Conservation (phyloP, 2,113 vertebrate genomes). For the Typhlomys cinereus region DNA sequence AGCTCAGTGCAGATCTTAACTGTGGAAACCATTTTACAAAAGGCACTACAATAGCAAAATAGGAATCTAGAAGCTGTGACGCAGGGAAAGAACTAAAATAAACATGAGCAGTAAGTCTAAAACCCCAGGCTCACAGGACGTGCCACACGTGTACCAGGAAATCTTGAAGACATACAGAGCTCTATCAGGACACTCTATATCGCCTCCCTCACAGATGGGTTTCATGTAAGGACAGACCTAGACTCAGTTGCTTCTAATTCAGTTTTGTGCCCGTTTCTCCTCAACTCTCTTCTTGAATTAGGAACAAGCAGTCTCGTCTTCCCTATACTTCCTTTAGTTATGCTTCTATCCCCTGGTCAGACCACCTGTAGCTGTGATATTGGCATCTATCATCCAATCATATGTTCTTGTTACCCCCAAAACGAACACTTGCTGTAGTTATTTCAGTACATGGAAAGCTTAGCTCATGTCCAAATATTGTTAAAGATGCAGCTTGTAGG, state of each 20-base stretch:
- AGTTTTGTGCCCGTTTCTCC: background rate
- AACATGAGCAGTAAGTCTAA: background rate
- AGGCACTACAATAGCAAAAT: background rate
- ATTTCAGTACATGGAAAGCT: background rate
- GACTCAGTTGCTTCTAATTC: background rate
- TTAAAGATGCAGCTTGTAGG: background rate
- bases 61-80: background rate
- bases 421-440: background rate
- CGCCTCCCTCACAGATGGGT: too few species aligned
- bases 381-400: constrained; percentile 23
- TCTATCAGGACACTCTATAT: background rate
- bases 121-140: background rate
- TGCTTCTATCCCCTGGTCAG: background rate
- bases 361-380: background rate
- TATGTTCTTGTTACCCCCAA: background rate
- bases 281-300: background rate
- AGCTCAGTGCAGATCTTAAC: too few species aligned
- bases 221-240: background rate
- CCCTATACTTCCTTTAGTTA: background rate
- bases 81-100: background rate
- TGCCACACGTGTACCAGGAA: background rate
- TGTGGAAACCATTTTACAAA: background rate
- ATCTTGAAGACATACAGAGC: background rate
- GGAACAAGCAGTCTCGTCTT: background rate
- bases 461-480: background rate